phyloP scores from a whole-genome alignment of 2,888 invertebrate genomes.

The Agrochola litura region DNA sequence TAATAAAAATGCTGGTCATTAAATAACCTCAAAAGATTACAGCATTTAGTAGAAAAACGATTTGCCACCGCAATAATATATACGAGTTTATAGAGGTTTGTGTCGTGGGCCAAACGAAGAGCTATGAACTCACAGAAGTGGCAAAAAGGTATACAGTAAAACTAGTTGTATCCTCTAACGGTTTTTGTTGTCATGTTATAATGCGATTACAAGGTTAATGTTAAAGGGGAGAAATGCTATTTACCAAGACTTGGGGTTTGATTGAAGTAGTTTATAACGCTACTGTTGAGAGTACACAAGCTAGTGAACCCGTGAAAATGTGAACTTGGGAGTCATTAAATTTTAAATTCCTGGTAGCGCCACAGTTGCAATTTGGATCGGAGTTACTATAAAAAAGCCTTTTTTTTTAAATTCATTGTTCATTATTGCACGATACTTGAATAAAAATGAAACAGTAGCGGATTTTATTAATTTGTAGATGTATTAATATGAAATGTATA shows the following conservation, averaged over 20 bases:
- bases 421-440: neutral
- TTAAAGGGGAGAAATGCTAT: conserved; percentile 55
- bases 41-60: conserved; percentile 72
- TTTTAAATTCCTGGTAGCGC: neutral
- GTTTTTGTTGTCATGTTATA: conserved; percentile 61
- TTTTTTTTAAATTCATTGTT: neutral
- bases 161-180: conserved; percentile 50
- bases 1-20: conserved; percentile 74
- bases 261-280: conserved; percentile 43
- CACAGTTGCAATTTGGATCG: neutral
- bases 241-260: conserved; percentile 41
- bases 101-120: conserved; percentile 67
- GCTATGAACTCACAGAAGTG: conserved; percentile 61
- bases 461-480: neutral
- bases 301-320: neutral
- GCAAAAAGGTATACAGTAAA: conserved; percentile 51
- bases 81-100: conserved; percentile 72
- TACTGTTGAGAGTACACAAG: conserved; percentile 29
- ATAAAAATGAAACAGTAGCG: neutral
- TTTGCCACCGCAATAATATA: conserved; percentile 72
- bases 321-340: neutral
- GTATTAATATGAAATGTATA: neutral
- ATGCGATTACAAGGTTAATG: conserved; percentile 57
- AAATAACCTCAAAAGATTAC: conserved; percentile 74
- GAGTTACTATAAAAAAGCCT: neutral